Evolutionary conservation across 2,113 vertebrate genomes (phyloP).

Genomic region (Potamarius usumacintae): DNA sequence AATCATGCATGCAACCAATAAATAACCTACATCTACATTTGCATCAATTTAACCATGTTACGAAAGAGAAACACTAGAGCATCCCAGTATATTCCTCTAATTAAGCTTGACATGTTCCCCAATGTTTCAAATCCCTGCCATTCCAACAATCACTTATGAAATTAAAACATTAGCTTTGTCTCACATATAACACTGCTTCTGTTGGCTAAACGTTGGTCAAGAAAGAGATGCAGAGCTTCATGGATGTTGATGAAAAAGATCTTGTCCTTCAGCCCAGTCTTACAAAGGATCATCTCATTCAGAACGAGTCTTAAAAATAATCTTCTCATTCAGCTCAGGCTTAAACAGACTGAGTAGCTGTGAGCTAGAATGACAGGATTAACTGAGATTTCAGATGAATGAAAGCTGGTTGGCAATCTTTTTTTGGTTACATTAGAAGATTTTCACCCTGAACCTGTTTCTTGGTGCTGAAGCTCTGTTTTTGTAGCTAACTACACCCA

Average conservation of each 20-base stretch:
- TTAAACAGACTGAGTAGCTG: slow-evolving; percentile 3
- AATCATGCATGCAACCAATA: slow-evolving; percentile 30
- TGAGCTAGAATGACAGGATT: background rate
- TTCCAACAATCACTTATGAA: background rate
- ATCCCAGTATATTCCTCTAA: background rate
- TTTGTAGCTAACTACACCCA: slow-evolving; percentile 21
- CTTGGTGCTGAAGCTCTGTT: background rate
- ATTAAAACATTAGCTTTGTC: slow-evolving; percentile 3
- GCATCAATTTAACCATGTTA: slow-evolving; percentile 20
- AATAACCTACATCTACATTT: slow-evolving; percentile 24
- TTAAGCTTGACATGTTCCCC: background rate
- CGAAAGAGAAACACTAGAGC: slow-evolving; percentile 12
- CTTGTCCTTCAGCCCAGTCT: background rate
- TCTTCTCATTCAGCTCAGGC: slow-evolving; percentile 11
- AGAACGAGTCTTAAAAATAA: slow-evolving; percentile 15
- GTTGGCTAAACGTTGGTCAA: background rate
- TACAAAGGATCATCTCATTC: slow-evolving; percentile 20
- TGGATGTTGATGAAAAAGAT: background rate
- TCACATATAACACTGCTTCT: background rate
- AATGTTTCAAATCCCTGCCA: background rate
- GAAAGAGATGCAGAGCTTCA: background rate
- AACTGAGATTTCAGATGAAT: background rate
- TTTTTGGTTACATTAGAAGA: background rate
- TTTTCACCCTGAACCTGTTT: slow-evolving; percentile 1
- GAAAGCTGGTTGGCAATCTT: background rate